Base-by-base conservation (phyloP, 2,888 invertebrate genomes). In the Ichneumoninae sp. region DNA sequence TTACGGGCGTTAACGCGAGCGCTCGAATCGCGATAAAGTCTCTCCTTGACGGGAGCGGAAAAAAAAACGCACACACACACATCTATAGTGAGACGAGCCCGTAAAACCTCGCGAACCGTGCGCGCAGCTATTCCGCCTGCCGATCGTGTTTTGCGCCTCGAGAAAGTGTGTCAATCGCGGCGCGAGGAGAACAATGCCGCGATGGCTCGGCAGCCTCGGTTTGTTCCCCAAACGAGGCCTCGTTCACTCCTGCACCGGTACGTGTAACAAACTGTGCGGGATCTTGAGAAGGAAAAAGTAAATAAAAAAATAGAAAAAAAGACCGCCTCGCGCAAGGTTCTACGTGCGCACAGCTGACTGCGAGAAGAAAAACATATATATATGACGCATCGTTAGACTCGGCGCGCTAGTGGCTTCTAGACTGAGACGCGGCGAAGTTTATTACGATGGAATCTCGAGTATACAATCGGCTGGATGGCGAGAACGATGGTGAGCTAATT, bases 101-200 rank as follows among this genome's bases (percentile, higher is more conserved):
- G 57, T 26, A 33, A 71, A 81, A 78, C 70, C 50, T 65, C 54
- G 68, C 30, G 6, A n/a, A 77, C 77, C 22, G 57, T 57, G 40
- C n/a, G 54, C 52, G 52, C 13, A 22, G 57, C 65, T 40, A 66
- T 68, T 50, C 73, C 22, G 36, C 19, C 69, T 54, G 30, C 54
- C 71, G 52, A 40, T 44, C 36, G 36, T n/a, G 47, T 19, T 50
- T 13, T 57, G 22, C 26, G 8, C 26, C 77, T 77, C 83, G 83
- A 68, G 77, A 84, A 84, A 84, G 84, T 84, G 78, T 84, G 84
- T 84, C 84, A 81, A 69, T 69, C 81, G 77, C 16, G 47, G 8
- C 26, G 44, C 26, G 57, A 57, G 16, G 65, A 50, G 47, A 75
- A 75, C 74, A 75, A 75, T 75, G 47, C 74, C 33, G 50, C 74